These are phyloP conservation scores for Archegozetes longisetosus DNA, from an alignment of 1,140 invertebrate species.

Conservation along the genomic window DNA sequence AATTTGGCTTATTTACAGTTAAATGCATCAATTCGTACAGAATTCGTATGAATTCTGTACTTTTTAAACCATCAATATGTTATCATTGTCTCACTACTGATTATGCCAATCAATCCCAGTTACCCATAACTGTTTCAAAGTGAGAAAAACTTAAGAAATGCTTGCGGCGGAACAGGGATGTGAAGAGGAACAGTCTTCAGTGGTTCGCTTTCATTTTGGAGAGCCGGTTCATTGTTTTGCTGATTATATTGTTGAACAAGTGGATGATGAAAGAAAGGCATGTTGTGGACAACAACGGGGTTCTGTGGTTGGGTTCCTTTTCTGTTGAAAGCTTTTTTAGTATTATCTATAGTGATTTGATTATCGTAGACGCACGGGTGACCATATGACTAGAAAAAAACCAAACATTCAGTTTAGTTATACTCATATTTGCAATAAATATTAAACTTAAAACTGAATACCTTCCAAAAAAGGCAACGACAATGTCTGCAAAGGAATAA, in stretches of 20 bases:
- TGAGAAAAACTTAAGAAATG: conserved; percentile 79
- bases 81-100: too few relatives aligned
- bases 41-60: too few relatives aligned
- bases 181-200: conserved; percentile 42
- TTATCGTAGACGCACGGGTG: conserved; percentile 74
- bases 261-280: conserved; percentile 12
- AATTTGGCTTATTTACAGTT: too few relatives aligned
- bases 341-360: conserved; percentile 22
- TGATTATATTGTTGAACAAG: conserved; percentile 1
- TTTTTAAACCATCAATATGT: too few relatives aligned
- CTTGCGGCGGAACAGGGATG: conserved; percentile 65
- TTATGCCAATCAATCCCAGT: too few relatives aligned
- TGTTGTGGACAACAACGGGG: conserved; percentile 8
- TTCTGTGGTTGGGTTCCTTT: not conserved
- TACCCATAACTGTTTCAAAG: too few relatives aligned
- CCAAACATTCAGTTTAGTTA: too few relatives aligned
- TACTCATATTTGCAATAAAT: not conserved
- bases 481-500: conserved; percentile 85
- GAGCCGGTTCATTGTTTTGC: not conserved
- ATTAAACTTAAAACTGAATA: conserved; percentile 19
- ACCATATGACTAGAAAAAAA: conserved; percentile 42
- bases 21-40: too few relatives aligned
- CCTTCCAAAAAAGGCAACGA: conserved; percentile 88
- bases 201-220: not conserved
- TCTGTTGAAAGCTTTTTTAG: not conserved